These are phyloP conservation scores for Paradoxurus hermaphroditus DNA, from an alignment of 2,113 vertebrate genomes.

Conservation along the genomic window DNA sequence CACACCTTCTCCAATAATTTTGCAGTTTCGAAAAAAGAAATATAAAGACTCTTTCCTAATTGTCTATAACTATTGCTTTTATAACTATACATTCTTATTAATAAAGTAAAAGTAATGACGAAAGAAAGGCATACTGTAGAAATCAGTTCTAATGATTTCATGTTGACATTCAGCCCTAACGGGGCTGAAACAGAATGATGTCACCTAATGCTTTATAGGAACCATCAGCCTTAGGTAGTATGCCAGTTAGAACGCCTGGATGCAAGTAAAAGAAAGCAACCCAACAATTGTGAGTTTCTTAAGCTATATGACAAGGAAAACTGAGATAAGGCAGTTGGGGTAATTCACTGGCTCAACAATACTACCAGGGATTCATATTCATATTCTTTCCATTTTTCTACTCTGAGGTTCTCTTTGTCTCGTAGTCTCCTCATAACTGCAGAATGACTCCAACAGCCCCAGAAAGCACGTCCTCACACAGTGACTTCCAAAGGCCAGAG, in stretches of 20 bases:
- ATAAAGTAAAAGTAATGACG: not conserved
- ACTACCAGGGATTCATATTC: not conserved
- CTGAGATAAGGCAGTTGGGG: not conserved
- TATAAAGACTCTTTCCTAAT: not conserved
- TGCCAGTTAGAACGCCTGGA: not conserved
- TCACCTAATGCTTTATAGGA: not conserved
- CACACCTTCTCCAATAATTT: not conserved
- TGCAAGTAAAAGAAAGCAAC: not conserved
- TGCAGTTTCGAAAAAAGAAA: not conserved
- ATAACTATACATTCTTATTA: not conserved
- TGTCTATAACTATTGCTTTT: conserved; percentile 13
- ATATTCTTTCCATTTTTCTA: not conserved
- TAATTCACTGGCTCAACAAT: not conserved
- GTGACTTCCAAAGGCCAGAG: conserved; percentile 8
- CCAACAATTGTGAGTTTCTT: not conserved
- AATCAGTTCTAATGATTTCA: not conserved
- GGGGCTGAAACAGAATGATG: not conserved
- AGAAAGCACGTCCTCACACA: not conserved
- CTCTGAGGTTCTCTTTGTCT: not conserved
- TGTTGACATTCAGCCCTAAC: not conserved
- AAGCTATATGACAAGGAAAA: conserved; percentile 3
- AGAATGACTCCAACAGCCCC: not conserved
- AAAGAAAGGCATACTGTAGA: not conserved
- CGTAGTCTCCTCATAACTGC: not conserved
- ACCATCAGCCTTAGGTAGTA: not conserved